These are phyloP conservation scores for Notiomystis cincta DNA, from an alignment of 2,113 vertebrate species.

Conservation along the genomic window DNA sequence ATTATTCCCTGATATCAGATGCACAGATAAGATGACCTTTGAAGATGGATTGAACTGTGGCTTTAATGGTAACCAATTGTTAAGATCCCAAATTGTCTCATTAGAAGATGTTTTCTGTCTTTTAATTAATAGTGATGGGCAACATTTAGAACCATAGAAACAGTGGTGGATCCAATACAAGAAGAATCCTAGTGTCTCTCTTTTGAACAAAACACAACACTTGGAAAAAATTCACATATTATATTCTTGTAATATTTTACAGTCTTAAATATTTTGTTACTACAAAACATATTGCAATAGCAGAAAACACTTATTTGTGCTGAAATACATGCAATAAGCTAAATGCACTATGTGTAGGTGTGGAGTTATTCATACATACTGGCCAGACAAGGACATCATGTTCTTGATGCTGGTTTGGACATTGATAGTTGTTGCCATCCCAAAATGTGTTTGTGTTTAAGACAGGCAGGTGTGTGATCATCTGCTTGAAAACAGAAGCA, in stretches of 20 bases:
- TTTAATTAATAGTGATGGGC: neutral
- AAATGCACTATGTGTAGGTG: neutral
- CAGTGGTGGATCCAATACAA: neutral
- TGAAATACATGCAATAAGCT: neutral
- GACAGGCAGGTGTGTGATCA: neutral
- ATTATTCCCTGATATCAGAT: neutral
- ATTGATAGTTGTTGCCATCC: neutral
- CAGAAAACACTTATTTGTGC: neutral
- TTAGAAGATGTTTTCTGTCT: neutral
- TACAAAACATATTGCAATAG: neutral
- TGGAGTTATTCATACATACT: neutral
- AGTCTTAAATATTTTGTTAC: neutral
- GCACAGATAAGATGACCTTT: neutral
- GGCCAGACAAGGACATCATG: neutral
- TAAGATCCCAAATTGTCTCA: neutral
- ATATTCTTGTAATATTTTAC: neutral
- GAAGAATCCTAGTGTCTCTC: neutral
- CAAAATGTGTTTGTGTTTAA: neutral
- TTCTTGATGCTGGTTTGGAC: neutral
- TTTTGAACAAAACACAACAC: neutral
- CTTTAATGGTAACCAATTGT: neutral
- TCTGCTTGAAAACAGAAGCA: neutral
- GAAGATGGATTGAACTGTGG: neutral
- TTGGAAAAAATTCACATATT: neutral
- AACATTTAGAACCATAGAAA: neutral